Evolutionary conservation across 2,888 invertebrate genomes (phyloP), one percentile per base, ranked within the genome.

Genomic region (Labia minor): DNA sequence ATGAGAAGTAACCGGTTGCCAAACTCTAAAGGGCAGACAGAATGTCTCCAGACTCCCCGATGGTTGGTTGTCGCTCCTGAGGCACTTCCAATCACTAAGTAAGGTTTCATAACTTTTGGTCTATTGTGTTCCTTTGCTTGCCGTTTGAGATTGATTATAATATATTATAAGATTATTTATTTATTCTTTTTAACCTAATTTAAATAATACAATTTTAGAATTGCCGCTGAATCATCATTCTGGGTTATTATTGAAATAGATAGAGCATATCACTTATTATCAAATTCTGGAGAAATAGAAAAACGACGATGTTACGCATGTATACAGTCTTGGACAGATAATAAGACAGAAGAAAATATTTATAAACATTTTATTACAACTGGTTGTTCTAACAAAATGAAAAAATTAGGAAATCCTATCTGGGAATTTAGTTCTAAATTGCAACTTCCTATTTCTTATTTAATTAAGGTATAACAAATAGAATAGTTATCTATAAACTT

Each of bases 341-440:
- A 33, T 33, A 33, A 33, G 6, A 8, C 6, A 8, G 49, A 49
- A 14, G n/a, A 14, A 10, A 49, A 3, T 14, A 3, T 8, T 49
- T 14, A 49, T 49, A 26, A 26, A 6, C 26, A 26, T 26, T 26
- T 26, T 26, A 49, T 49, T 10, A 49, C 49, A 49, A 49, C 49
- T 11, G 49, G 49, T 8, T 49, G 49, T 14, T 49, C 49, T 49
- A 49, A 49, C n/a, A 49, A 49, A 49, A n/a, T 14, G 3, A 49
- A 14, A 49, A 49, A 49, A 49, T 16, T 49, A n/a, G 49, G 49
- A 49, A 49, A 16, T 14, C 49, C 49, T 4, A 49, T 49, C 14
- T 49, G 49, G 49, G 49, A 49, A 49, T 49, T 49, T 49, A 49
- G 49, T n/a, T 10, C n/a, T 49, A 49, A 49, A 49, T n/a, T 49